phyloP scores from a whole-genome alignment of 1,140 invertebrate species.

The Liolophura sinensis region DNA sequence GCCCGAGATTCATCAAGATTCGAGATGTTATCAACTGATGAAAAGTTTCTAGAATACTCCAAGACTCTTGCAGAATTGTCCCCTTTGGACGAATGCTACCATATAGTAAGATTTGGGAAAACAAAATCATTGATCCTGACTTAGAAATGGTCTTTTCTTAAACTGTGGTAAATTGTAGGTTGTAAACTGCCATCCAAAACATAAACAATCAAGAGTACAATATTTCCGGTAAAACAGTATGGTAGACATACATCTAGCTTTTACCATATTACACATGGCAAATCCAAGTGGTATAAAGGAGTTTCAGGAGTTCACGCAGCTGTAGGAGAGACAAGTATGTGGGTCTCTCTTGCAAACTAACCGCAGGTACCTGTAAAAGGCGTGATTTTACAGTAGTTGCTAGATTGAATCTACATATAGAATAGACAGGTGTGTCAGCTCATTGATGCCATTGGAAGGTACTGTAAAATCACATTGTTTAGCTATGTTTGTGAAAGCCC shows the following conservation, averaged over 20 bases:
- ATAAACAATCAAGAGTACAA: neutral
- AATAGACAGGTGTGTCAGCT: no score
- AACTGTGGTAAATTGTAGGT: neutral
- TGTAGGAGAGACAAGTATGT: no score
- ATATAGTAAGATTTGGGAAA: constrained; percentile 58
- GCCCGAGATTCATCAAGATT: constrained; percentile 50
- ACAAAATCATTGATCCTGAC: neutral
- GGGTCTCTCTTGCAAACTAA: no score
- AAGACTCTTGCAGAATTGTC: constrained; percentile 65
- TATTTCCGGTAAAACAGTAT: neutral
- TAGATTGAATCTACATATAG: no score
- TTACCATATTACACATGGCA: neutral
- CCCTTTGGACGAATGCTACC: constrained; percentile 69
- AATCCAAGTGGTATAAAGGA: no score
- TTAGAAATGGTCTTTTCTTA: neutral
- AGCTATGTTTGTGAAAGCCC: no score
- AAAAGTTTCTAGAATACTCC: constrained; percentile 69
- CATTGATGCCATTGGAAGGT: no score
- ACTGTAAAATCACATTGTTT: no score
- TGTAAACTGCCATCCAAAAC: neutral
- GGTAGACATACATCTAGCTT: neutral
- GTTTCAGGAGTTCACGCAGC: no score
- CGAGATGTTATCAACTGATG: constrained; percentile 67
- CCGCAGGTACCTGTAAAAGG: no score
- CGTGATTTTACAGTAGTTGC: no score